A percentile compares a stretch with the other conserved stretches of the same genome.
phyloP scores from a whole-genome alignment of 2,888 invertebrate species.

The Cordilura impudica region DNA sequence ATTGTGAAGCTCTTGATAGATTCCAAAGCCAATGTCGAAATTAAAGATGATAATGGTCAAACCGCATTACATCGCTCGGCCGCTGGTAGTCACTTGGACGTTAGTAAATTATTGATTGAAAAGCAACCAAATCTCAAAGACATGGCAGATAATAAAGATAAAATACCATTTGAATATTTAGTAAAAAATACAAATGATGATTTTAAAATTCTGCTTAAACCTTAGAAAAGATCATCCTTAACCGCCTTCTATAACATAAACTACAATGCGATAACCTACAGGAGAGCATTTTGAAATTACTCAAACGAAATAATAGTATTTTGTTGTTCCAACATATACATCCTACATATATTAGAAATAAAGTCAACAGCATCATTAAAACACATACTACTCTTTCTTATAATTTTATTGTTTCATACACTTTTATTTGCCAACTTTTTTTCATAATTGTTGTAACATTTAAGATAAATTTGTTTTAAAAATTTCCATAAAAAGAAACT shows the following conservation, averaged over 20 bases:
- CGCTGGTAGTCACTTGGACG: constrained; percentile 79
- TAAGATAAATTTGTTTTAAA: constrained; percentile 14
- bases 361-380: constrained; percentile 19
- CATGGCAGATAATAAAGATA: constrained; percentile 78
- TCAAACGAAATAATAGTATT: constrained; percentile 53
- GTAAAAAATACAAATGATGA: constrained; percentile 76
- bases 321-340: constrained; percentile 28
- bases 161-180: constrained; percentile 77
- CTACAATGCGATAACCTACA: constrained; percentile 1
- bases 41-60: constrained; percentile 88
- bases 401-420: neutral
- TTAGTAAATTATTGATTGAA: constrained; percentile 73
- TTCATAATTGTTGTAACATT: constrained; percentile 32
- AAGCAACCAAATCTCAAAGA: constrained; percentile 72
- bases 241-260: constrained; percentile 17
- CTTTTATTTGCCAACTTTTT: neutral
- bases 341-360: neutral
- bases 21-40: constrained; percentile 81
- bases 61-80: constrained; percentile 88
- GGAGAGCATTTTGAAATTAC: constrained; percentile 37
- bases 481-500: neutral
- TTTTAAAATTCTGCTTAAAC: constrained; percentile 75
- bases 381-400: neutral
- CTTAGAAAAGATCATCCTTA: constrained; percentile 63
- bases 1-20: constrained; percentile 84